Evolutionary conservation across 2,113 vertebrate species (phyloP), one percentile per base, ranked within the genome.

Genomic region (Hyla sarda): DNA sequence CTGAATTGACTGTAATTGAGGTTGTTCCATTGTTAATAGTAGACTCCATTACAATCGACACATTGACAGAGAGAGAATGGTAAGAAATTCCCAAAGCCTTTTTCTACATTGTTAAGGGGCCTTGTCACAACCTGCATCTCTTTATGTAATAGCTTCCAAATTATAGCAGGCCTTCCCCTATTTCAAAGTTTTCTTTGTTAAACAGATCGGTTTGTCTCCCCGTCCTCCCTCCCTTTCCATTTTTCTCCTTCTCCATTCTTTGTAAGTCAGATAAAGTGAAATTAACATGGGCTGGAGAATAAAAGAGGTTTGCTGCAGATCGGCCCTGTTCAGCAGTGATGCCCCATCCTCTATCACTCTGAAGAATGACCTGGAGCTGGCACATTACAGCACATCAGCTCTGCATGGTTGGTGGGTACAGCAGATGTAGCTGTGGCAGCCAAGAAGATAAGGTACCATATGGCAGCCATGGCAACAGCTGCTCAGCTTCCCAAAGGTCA

Each of bases 391-490:
- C 88, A 81, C 82, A 86, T 62, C 60, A 45, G 4, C 45, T 52
- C 83, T 90, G 86, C 79, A 82, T 85, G 86, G 76, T 87, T 82
- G 82, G 86, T 89, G 82, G 67, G 88, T 81, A 79, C 88, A 0
- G 0, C 89, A 89, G 89, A 88, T 89, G 91, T 90, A 90, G 89
- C 84, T 89, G 88, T 90, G 88, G 90, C 90, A 91, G 91, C 91
- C 88, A 87, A 88, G 87, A 88, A 92, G 91, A 89, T 88, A 88
- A 81, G 80, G 83, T 88, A 90, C 89, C 92, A 90, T 93, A 91
- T 92, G 91, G 89, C 87, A 86, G 88, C 88, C 89, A 88, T 90
- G 90, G 86, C 87, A 89, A 88, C 90, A 93, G 90, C 91, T 93
- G 90, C 90, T 92, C 75, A 81, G 69, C 82, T 90, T 87, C 86